Evolutionary conservation across 1,140 invertebrate species (phyloP), one percentile per base, ranked within the genome.

Genomic region (Philopotamus ludificatus): DNA sequence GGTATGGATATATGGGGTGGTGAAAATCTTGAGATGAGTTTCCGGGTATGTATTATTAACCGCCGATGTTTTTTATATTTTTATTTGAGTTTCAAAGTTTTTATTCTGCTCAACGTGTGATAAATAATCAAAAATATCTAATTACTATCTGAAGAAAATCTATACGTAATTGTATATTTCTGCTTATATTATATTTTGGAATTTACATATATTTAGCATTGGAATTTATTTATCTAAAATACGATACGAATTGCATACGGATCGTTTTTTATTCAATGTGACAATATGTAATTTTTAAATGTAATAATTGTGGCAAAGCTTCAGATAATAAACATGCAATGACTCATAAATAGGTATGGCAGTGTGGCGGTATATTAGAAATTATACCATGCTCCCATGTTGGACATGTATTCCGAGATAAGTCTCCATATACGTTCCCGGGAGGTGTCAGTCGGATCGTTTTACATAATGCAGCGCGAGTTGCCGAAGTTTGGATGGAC

Each of bases 1-100:
- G 95, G 96, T 71, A 99, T 99, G 97, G 95, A 99, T 75, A 98
- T 99, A 70, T 99, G 97, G 97, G 97, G 97, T 25, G 97, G 96
- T 62, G 97, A 99, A 81, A 99, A 99, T 83, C 84, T 99, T 28
- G 97, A 99, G 83, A 97, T 99, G 92, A 97, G 95, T 67, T 99
- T 99, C 79, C 85, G 96, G 86, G 96, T 98, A 87, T 87, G 83
- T 80, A 57, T 69, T 21, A 47, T 39, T 59, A 2, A 4, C n/a
- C 23, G n/a, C n/a, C 7, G 7, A 39, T 39, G 34, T 49, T 23
- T 10, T n/a, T 59, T 66, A 26, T 21, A 64, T 28, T 8, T 49
- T 64, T 45, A 49, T 49, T 51, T 4, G 9, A 45, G 23, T 47
- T 39, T 7, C 7, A 39, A 39, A 39, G 34, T 39, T 8, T 8